Conservation (phyloP, 2,797 vertebrate genomes). For the Cottoperca gobio region DNA sequence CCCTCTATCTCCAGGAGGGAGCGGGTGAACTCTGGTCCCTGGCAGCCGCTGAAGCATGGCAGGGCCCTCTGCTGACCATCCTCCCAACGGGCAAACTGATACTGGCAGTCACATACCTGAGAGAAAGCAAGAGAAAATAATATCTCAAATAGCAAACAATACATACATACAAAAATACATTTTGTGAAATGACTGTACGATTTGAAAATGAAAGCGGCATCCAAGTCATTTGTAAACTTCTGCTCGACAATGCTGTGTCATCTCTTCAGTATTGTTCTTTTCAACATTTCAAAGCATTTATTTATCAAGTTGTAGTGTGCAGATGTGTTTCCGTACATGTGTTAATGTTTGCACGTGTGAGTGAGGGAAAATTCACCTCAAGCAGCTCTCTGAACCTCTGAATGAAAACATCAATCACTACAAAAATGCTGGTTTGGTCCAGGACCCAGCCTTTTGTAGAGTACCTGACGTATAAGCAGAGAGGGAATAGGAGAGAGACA, state of each 20-base stretch:
- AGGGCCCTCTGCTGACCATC: slow-evolving; percentile 86
- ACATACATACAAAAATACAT: too few species aligned
- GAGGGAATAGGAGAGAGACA: not conserved
- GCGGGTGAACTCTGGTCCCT: slow-evolving; percentile 83
- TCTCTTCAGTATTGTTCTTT: not conserved
- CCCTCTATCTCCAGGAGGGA: slow-evolving; percentile 86
- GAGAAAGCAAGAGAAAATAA: not conserved
- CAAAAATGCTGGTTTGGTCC: slow-evolving; percentile 87
- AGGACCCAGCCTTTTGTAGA: slow-evolving; percentile 84
- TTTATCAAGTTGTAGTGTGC: not conserved
- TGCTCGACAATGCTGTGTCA: not conserved
- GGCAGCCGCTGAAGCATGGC: slow-evolving; percentile 85
- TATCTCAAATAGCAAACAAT: not conserved
- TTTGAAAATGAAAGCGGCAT: not conserved
- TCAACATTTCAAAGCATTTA: not conserved
- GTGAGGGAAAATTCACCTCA: slow-evolving; percentile 81
- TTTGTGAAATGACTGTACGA: not conserved
- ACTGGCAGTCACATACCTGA: slow-evolving; percentile 91
- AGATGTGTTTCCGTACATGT: not conserved
- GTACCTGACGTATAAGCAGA: slow-evolving; percentile 72
- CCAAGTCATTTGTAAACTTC: not conserved
- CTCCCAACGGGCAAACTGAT: slow-evolving; percentile 90
- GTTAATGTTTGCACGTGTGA: slow-evolving; percentile 11
- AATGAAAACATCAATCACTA: slow-evolving; percentile 87
- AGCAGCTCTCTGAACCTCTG: slow-evolving; percentile 90